Base-by-base conservation (phyloP, 2,888 invertebrate genomes). In the Corythucha ciliata region DNA sequence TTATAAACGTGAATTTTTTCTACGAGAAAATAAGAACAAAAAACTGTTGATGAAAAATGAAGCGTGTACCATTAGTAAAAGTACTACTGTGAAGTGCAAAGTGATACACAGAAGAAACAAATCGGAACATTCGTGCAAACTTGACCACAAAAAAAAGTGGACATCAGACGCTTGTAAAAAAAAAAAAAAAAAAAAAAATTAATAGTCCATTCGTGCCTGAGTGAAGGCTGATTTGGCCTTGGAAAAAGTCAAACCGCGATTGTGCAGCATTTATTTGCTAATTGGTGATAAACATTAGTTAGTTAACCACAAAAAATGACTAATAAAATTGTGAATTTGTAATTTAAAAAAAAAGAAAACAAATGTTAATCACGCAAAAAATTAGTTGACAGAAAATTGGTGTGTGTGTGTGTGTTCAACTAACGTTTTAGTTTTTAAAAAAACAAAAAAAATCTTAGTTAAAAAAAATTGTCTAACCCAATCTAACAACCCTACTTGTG, bases 391-490 rank as follows among this genome's bases (percentile, higher is more conserved):
- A 53, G 56, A 56, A 33, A 46, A 48, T 56, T 56, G 51, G 48
- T 56, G 56, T 56, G 56, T 47, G 48, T 56, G 56, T 56, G 56
- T 56, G 56, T 56, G 56, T 56, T 56, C 53, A 53, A 55, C 47
- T 45, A 47, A 42, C 49, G 45, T 53, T 56, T 56, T 56, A 56
- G 52, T 56, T 56, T 47, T 32, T 25, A 39, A 39, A 25, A 36
- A n/a, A n/a, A n/a, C n/a, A n/a, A n/a, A n/a, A n/a, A n/a, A n/a
- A n/a, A n/a, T n/a, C n/a, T n/a, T n/a, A n/a, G n/a, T n/a, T n/a
- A n/a, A 24, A 27, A 32, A 50, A 16, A 50, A 44, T 27, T 50
- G 50, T 50, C 50, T 34, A 50, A 50, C 42, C n/a, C n/a, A n/a
- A n/a, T n/a, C n/a, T n/a, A n/a, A n/a, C n/a, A n/a, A n/a, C n/a